Evolutionary conservation across 2,888 invertebrate species (phyloP), one percentile per base, ranked within the genome.

Genomic region (Priocnemis perturbator): DNA sequence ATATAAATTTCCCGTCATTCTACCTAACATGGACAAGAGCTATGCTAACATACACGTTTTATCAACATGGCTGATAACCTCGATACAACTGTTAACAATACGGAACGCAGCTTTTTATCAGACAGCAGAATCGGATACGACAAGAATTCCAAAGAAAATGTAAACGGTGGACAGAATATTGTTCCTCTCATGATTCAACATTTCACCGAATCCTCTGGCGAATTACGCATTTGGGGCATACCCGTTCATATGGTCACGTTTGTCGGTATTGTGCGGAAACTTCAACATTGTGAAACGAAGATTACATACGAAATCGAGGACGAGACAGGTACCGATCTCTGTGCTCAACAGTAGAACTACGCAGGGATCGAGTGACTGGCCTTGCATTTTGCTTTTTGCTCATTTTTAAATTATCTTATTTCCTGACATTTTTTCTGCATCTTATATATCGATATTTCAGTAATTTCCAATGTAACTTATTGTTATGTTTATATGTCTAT

Each of bases 221-320:
- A 85, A 0, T 30, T 84, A 1, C 73, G 64, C 15, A 53, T 86
- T 5, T 85, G 85, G 82, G 81, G 79, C 15, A 75, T 57, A 14
- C 67, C 81, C 14, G 73, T 82, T 0, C 77, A 74, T 3, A 81
- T 85, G n/a, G 50, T 88, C 2, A 72, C 75, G 2, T 70, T 90
- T 55, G 91, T 93, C 30, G 93, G 91, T 0, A 90, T 93, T 75
- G 90, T 94, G 0, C 90, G 90, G 56, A 89, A 91, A 2, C 90
- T 92, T 66, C 93, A 93, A 64, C 90, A 91, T 0, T 91, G 91
- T 0, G 92, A 93, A 0, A 93, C 93, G 0, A 93, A 93, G 89
- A 91, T 93, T 3, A 91, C 92, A 0, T 94, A 93, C 77, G 87
- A 87, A 0, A 81, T 94, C 55, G 92, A 93, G 82, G 94, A 94